phyloP scores from a whole-genome alignment of 2,113 vertebrate species.

The Microtus richardsoni region DNA sequence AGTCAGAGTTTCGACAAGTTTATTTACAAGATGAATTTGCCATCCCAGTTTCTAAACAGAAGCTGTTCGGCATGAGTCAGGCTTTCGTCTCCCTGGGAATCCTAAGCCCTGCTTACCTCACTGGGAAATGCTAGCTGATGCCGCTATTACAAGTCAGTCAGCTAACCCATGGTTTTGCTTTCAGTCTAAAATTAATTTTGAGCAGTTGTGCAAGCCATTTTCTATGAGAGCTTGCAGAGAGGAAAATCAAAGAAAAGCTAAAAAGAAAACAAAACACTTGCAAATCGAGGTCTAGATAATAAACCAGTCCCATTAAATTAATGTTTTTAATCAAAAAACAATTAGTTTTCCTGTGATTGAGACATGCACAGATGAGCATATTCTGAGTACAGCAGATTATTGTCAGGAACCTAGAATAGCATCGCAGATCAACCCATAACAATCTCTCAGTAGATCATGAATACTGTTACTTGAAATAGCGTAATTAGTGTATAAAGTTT shows the following conservation, averaged over 20 bases:
- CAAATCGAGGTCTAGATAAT: slow-evolving; percentile 57
- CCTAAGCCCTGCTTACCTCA: neutral
- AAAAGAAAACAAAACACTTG: neutral
- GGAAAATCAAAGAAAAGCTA: slow-evolving; percentile 33
- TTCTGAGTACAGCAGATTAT: neutral
- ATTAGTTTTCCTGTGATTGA: slow-evolving; percentile 10
- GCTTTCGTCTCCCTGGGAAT: neutral
- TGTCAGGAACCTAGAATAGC: slow-evolving; percentile 53
- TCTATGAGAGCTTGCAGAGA: neutral
- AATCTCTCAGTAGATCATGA: slow-evolving; percentile 66
- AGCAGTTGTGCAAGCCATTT: slow-evolving; percentile 2
- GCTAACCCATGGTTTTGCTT: neutral
- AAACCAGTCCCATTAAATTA: slow-evolving; percentile 54
- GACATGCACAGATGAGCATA: neutral
- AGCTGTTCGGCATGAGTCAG: slow-evolving; percentile 44
- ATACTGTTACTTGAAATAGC: slow-evolving; percentile 75
- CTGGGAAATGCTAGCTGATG: slow-evolving; percentile 32
- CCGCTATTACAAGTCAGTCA: neutral
- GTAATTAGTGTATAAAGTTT: slow-evolving; percentile 67
- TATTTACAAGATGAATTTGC: neutral
- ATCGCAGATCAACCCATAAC: slow-evolving; percentile 30
- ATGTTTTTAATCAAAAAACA: slow-evolving; percentile 41
- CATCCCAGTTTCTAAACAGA: slow-evolving; percentile 58
- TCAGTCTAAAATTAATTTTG: slow-evolving; percentile 42
- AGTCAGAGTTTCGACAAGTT: slow-evolving; percentile 47